Conservation (phyloP, 2,888 invertebrate genomes). For the Sphinx pinastri region DNA sequence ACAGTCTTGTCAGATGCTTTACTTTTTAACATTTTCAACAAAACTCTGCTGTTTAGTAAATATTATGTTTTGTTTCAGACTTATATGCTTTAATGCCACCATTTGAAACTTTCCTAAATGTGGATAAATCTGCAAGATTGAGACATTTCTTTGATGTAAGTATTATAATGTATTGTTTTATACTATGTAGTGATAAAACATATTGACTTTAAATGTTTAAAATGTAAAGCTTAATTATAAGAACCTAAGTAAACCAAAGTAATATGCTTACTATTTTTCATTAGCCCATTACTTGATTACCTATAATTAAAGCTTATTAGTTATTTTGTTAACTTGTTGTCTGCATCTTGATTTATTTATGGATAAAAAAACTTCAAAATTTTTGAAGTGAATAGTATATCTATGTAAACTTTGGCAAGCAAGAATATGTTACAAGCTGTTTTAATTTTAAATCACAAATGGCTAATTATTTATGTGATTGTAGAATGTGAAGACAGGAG, state of each 20-base stretch:
- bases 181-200: no score
- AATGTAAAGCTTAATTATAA: background rate
- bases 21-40: background rate
- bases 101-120: constrained; percentile 92
- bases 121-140: constrained; percentile 90
- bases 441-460: background rate
- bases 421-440: no score
- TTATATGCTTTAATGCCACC: constrained; percentile 93
- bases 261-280: background rate
- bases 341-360: no score
- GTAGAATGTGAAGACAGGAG: constrained; percentile 89
- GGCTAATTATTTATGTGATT: background rate
- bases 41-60: no score
- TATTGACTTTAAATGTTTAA: background rate
- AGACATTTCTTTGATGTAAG: constrained; percentile 93
- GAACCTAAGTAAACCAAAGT: background rate
- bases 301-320: background rate
- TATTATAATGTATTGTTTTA: constrained; percentile 38
- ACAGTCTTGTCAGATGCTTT: no score
- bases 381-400: background rate
- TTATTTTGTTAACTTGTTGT: background rate
- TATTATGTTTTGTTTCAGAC: constrained; percentile 70
- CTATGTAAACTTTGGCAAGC: no score
- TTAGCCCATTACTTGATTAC: no score
- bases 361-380: no score